These are phyloP conservation scores for Peromyscus aztecus DNA, from an alignment of 2,797 vertebrate species.

Conservation along the genomic window DNA sequence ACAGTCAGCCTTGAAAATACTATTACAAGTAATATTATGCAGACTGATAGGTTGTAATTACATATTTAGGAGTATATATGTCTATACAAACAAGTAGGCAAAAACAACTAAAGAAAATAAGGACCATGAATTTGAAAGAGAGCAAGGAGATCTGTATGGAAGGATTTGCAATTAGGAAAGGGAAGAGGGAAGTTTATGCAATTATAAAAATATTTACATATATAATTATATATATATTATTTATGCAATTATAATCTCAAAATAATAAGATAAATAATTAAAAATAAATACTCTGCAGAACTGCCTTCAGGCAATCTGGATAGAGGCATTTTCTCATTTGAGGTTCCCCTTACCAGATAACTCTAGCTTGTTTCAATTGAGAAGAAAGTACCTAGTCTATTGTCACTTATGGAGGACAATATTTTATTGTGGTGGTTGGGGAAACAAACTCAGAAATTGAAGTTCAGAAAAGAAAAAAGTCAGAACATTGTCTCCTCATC, in stretches of 20 bases:
- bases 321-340: too few relatives aligned
- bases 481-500: not conserved
- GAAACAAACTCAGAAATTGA: not conserved
- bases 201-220: too few relatives aligned
- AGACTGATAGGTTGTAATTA: not conserved
- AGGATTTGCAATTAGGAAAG: not conserved
- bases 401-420: not conserved
- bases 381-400: not conserved
- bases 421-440: not conserved
- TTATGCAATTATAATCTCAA: not conserved
- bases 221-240: too few relatives aligned
- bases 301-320: too few relatives aligned
- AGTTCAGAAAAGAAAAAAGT: not conserved
- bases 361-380: not conserved
- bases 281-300: too few relatives aligned
- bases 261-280: not conserved
- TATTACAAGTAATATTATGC: not conserved
- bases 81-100: not conserved
- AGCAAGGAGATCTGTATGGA: too few relatives aligned
- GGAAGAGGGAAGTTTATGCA: not conserved
- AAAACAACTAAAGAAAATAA: not conserved
- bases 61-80: not conserved
- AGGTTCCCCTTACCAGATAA: too few relatives aligned
- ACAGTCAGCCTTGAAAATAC: not conserved
- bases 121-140: not conserved